Conservation (phyloP, 1,140 invertebrate genomes). For the Hyposmocoma kahamanoa region DNA sequence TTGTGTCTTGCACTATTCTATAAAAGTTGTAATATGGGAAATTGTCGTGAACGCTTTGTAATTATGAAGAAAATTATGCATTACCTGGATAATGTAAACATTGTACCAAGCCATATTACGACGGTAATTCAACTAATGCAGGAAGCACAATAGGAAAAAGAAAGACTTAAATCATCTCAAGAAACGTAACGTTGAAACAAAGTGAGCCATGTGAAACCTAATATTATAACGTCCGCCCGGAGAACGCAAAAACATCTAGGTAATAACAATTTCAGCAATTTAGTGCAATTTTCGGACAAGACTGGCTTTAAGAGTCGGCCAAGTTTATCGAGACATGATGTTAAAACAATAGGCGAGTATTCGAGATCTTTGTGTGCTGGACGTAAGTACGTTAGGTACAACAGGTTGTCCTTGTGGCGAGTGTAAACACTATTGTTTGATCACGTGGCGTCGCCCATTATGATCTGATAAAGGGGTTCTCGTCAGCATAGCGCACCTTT, state of each 20-base stretch:
- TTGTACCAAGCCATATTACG: no score
- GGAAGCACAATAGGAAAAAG: background rate
- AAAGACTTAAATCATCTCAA: no score
- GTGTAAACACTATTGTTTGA: slow-evolving; percentile 62
- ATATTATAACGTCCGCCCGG: background rate
- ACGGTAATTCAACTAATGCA: no score
- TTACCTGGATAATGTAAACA: no score
- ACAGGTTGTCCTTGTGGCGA: slow-evolving; percentile 40
- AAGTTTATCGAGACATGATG: slow-evolving; percentile 16
- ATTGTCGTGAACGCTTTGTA: no score
- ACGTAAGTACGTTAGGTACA: slow-evolving; percentile 16
- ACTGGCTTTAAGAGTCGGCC: background rate
- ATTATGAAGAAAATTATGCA: no score
- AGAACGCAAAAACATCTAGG: background rate
- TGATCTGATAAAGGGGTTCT: slow-evolving; percentile 45
- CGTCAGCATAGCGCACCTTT: slow-evolving; percentile 27
- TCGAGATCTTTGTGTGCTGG: slow-evolving; percentile 22
- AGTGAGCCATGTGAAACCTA: background rate
- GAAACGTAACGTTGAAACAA: no score
- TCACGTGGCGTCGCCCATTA: slow-evolving; percentile 50
- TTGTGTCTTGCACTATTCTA: no score
- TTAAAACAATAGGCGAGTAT: slow-evolving; percentile 24
- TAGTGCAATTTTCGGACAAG: background rate
- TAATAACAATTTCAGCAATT: background rate
- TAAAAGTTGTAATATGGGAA: no score